Base-by-base conservation (phyloP, 2,888 invertebrate species). In the Punctoribates punctum region DNA sequence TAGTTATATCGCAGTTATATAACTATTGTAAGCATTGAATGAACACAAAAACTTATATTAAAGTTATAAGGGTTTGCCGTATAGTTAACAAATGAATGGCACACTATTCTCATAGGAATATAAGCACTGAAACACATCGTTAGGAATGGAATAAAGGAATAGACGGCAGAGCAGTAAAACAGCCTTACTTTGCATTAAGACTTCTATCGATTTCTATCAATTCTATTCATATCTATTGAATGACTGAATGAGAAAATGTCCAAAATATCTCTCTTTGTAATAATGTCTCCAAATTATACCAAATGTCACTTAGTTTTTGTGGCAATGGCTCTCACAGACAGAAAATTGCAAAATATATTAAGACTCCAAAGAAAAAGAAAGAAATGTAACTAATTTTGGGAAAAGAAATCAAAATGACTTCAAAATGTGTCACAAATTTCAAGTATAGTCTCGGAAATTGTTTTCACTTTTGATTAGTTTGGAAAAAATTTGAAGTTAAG, bases 41-140 rank as follows among this genome's bases (percentile, higher is more conserved):
- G 34, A 29, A 62, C 11, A 62, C 27, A 29, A 27, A 5, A 29
- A 29, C 6, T 29, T 29, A 13, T 13, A 13, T 34, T n/a, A n/a
- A n/a, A n/a, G n/a, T 11, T 54, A 62, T 54, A 62, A 34, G 29
- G 29, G 1, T 29, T 34, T 54, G 54, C 54, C 20, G 17, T 54
- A 20, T 54, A 54, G 54, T 54, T 29, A 62, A 20, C 62, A 62
- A 60, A 60, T 60, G 60, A 60, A 60, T 60, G 60, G 60, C 48
- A 23, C 11, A 25, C 23, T 9, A 62, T 62, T 20, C 62, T 62
- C 62, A 1, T 8, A 29, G 11, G 60, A 17, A 62, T 54, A 6
- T 17, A 62, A 20, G 29, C 27, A 29, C 8, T 29, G n/a, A n/a
- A n/a, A 62, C 29, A 62, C 23, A 23, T 29, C 62, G 2, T 62